Conservation (phyloP, 2,797 vertebrate genomes). For the Spea hammondii region DNA sequence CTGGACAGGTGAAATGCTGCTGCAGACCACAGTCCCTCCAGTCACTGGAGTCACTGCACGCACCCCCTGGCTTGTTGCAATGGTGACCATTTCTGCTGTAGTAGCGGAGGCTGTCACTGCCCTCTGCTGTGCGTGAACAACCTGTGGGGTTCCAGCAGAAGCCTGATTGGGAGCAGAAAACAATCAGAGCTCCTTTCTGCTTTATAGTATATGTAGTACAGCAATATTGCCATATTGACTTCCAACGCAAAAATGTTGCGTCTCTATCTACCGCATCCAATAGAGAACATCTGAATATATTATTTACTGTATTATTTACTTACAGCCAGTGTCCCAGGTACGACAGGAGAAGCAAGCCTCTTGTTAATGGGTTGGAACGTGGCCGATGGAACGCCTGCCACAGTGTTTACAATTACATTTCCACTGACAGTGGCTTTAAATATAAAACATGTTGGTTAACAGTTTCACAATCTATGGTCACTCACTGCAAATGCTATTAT, state of each 20-base stretch:
- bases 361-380: slow-evolving; percentile 89
- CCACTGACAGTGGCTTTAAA: slow-evolving; percentile 81
- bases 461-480: neutral
- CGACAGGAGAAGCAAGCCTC: slow-evolving; percentile 81
- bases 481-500: too few species aligned
- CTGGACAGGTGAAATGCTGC: slow-evolving; percentile 80
- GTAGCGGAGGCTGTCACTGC: slow-evolving; percentile 67
- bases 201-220: neutral
- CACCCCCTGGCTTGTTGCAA: slow-evolving; percentile 78
- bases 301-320: slow-evolving; percentile 59
- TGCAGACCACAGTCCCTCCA: slow-evolving; percentile 79
- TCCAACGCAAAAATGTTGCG: too few species aligned
- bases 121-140: slow-evolving; percentile 83
- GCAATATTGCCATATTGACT: neutral
- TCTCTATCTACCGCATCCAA: neutral
- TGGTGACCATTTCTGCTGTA: slow-evolving; percentile 79
- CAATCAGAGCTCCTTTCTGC: neutral
- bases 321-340: slow-evolving; percentile 81
- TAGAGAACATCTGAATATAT: neutral
- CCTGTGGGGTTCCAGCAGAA: slow-evolving; percentile 68
- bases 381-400: slow-evolving; percentile 79
- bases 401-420: slow-evolving; percentile 87
- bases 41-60: slow-evolving; percentile 81
- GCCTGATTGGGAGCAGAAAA: slow-evolving; percentile 64
- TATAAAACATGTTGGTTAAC: slow-evolving; percentile 46